Evolutionary conservation across 2,113 vertebrate genomes (phyloP), one percentile per base, ranked within the genome.

Genomic region (Harpagus bidentatus): DNA sequence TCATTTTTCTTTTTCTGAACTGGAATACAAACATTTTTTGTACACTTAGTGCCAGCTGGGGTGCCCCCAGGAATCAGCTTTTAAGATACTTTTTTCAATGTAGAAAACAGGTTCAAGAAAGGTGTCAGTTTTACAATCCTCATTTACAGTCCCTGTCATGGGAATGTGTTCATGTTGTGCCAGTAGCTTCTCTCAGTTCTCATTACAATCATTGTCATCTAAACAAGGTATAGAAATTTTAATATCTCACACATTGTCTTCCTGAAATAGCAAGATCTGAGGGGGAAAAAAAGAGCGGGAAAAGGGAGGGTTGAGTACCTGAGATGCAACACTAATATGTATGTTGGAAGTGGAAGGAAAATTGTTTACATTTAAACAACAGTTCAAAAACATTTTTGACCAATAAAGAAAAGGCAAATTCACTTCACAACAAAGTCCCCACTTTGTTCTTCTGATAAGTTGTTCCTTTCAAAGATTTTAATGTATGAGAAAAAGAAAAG

Each of bases 11-110:
- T 97, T 88, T 97, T 97, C 97, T 88, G 85, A 97, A 88, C 89
- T 86, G 74, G 87, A 98, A 98, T 96, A 96, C 85, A 98, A 98
- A 97, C 92, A 97, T 93, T 97, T 95, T 98, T 97, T 98, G 96
- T 97, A 98, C 93, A 97, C 82, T 97, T 90, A 61, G 86, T 96
- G 92, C 96, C 96, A 96, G 94, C 85, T 95, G 91, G 45, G 59
- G 22, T 77, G 62, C 62, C 96, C 91, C 50, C 62, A 94, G 92
- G 70, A 96, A 95, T 80, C 56, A 61, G 7, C n/a, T 96, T 95
- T 91, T 82, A 82, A 79, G 87, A 81, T 52, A 47, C 29, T 20
- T 38, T 78, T 90, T 79, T 94, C 88, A 71, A 34, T 65, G 73
- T 48, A 86, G 77, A 84, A 93, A 97, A 94, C 55, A 88, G 38